Conservation (phyloP, 53 echinoderm and acorn worm species). For the Hippasteria phrygiana region DNA sequence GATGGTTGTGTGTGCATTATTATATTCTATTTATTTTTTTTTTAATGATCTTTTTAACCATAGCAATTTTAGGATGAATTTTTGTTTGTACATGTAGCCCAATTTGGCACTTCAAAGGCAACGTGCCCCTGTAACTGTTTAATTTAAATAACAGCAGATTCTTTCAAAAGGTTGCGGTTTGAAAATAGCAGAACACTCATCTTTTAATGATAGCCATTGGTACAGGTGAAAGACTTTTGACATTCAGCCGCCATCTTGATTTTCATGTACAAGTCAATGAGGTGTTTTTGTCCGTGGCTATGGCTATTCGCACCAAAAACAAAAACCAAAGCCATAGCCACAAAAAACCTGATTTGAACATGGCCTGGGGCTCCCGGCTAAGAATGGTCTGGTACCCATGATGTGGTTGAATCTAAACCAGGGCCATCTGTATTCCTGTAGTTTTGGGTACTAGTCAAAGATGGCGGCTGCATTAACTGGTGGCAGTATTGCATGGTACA, state of each 20-base stretch:
- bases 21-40: too few relatives aligned
- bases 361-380: background rate
- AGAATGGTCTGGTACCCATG: background rate
- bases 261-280: background rate
- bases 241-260: background rate
- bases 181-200: background rate
- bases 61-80: too few relatives aligned
- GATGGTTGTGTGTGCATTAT: too few relatives aligned
- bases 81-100: too few relatives aligned
- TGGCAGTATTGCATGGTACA: slow-evolving; percentile 45
- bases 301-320: too few relatives aligned
- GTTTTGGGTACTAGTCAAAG: background rate
- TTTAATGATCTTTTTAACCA: too few relatives aligned
- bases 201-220: background rate
- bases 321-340: background rate
- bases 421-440: background rate
- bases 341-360: background rate
- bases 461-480: slow-evolving; percentile 14
- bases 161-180: background rate
- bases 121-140: too few relatives aligned
- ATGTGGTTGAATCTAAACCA: background rate
- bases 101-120: too few relatives aligned
- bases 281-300: background rate
- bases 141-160: background rate
- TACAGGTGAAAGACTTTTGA: background rate